Percentiles rank a stretch among this genome's conserved stretches.
Conservation (phyloP, 2,888 invertebrate genomes). For the Operophtera brumata region DNA sequence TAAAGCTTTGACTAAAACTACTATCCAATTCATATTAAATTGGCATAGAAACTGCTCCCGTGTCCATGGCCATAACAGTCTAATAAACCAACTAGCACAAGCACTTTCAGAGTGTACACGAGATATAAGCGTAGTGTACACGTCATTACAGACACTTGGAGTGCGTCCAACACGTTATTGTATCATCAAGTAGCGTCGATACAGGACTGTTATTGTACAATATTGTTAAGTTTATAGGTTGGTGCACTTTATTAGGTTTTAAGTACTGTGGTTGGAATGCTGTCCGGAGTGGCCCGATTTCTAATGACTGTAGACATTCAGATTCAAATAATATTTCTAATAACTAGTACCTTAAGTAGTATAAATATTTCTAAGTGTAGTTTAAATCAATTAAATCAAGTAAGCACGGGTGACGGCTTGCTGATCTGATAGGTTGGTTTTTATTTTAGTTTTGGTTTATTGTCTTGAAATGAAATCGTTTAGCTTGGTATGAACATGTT, state of each 20-base stretch:
- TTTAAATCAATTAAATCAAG: no score
- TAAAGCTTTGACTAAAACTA: no score
- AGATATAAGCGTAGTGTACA: conserved; percentile 14
- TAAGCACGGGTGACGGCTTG: no score
- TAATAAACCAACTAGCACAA: conserved; percentile 14
- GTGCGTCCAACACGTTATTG: conserved; percentile 30
- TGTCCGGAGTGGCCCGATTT: neutral
- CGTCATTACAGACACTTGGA: conserved; percentile 33
- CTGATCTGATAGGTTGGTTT: no score
- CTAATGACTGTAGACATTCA: neutral
- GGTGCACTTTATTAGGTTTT: conserved; percentile 15
- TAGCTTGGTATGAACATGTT: no score
- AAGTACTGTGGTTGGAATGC: conserved; percentile 3
- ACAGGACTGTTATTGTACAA: conserved; percentile 15
- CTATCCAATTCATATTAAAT: conserved; percentile 15
- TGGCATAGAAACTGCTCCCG: conserved; percentile 13
- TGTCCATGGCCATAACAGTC: conserved; percentile 14
- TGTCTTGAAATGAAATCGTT: no score
- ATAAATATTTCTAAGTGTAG: no score
- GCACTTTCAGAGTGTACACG: neutral
- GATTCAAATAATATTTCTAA: no score
- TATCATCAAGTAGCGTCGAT: conserved; percentile 23
- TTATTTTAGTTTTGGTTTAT: no score
- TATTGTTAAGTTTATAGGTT: conserved; percentile 10
- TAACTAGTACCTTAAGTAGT: no score